phyloP scores from a whole-genome alignment of 2,797 vertebrate genomes.

The Scleropages formosus region DNA sequence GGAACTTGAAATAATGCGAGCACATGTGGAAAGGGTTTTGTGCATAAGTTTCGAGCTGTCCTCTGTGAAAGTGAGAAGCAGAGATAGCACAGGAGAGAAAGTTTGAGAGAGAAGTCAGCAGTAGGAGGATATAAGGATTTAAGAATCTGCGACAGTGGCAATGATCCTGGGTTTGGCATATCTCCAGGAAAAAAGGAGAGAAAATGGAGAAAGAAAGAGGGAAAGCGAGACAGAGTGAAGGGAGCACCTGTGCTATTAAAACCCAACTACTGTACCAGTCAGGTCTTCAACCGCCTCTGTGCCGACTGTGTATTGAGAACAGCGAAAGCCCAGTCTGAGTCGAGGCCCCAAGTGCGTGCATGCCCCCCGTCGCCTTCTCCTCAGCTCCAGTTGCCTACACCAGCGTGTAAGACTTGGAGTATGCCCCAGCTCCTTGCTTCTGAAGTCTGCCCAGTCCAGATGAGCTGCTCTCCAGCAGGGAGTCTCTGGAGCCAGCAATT shows the following conservation, averaged over 20 bases:
- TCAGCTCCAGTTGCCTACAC: conserved; percentile 75
- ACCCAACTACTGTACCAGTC: conserved; percentile 59
- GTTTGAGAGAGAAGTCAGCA: conserved; percentile 22
- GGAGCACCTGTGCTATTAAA: conserved; percentile 67
- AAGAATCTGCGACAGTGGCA: conserved; percentile 21
- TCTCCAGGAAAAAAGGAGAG: conserved; percentile 53
- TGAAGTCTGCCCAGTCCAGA: conserved; percentile 88
- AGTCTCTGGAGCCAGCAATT: conserved; percentile 96
- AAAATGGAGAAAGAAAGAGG: conserved; percentile 52
- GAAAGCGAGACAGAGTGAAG: conserved; percentile 64
- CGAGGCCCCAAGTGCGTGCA: conserved; percentile 37
- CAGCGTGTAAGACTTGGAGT: conserved; percentile 98
- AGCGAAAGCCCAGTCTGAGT: conserved; percentile 49
- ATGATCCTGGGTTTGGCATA: conserved; percentile 53
- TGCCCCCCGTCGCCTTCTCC: conserved; percentile 46
- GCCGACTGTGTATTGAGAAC: conserved; percentile 29
- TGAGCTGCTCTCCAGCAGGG: conserved; percentile 94
- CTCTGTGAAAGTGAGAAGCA: conserved; percentile 44
- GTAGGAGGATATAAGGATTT: neutral
- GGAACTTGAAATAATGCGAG: conserved; percentile 51
- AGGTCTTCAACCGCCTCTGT: conserved; percentile 22
- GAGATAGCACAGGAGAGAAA: conserved; percentile 35
- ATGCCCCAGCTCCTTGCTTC: conserved; percentile 91
- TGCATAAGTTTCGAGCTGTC: conserved; percentile 69
- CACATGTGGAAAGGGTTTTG: conserved; percentile 66